Conservation (phyloP, 1,140 invertebrate species). For the Euschistus heros region DNA sequence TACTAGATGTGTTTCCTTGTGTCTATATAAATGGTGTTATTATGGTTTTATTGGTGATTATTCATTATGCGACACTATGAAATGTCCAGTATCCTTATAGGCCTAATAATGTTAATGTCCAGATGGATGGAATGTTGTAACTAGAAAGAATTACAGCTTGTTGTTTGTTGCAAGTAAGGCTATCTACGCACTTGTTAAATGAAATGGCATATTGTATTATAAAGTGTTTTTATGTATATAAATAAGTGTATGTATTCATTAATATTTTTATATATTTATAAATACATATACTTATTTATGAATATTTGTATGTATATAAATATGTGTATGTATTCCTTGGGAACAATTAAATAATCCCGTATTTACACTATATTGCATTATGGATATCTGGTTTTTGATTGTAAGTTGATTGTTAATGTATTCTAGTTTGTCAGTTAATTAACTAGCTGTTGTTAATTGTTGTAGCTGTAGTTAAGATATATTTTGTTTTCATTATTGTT, state of each 20-base stretch:
- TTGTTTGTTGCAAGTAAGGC: constrained; percentile 5
- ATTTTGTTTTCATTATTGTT: no score
- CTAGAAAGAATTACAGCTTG: constrained; percentile 1
- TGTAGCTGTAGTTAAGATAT: no score
- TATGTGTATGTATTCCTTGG: constrained; percentile 1
- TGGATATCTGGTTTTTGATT: no score
- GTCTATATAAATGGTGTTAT: no score
- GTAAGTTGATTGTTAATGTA: no score
- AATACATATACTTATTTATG: no score
- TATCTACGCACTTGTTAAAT: constrained; percentile 4
- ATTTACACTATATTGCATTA: no score
- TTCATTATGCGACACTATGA: constrained; percentile 5
- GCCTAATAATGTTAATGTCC: constrained; percentile 15
- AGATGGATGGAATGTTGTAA: neutral
- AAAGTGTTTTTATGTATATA: constrained; percentile 4
- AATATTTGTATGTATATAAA: constrained; percentile 1
- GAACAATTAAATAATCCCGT: constrained; percentile 7
- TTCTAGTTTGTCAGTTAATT: no score
- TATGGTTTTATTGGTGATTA: neutral
- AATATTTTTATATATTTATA: no score
- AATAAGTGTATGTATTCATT: neutral
- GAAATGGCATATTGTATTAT: constrained; percentile 12
- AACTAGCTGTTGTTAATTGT: no score
- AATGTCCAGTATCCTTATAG: constrained; percentile 15
- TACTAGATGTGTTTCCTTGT: no score